phyloP scores from a whole-genome alignment of 1,140 invertebrate species.

The Trichonephila clavata region DNA sequence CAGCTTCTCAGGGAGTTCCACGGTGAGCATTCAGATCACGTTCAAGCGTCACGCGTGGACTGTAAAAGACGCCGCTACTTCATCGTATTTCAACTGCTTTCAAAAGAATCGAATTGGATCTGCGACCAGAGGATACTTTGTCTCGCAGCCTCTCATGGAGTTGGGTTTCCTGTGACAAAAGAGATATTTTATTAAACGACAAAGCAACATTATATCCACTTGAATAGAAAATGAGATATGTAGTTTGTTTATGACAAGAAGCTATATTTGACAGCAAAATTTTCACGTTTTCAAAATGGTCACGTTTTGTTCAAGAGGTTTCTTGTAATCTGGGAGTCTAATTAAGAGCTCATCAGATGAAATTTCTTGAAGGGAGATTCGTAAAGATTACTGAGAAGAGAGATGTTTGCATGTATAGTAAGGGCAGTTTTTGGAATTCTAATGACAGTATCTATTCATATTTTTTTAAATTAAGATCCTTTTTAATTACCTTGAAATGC shows the following conservation, averaged over 20 bases:
- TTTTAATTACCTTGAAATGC: too few species aligned
- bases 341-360: too few species aligned
- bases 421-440: too few species aligned
- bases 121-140: constrained; percentile 24
- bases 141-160: background rate
- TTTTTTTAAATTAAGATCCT: too few species aligned
- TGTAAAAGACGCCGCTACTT: constrained; percentile 53
- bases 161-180: background rate
- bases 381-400: too few species aligned
- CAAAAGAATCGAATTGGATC: background rate
- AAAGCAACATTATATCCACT: background rate
- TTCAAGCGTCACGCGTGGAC: constrained; percentile 49
- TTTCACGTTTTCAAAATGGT: too few species aligned
- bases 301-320: too few species aligned
- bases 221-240: background rate
- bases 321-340: too few species aligned
- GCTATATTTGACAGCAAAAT: too few species aligned
- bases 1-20: constrained; percentile 9
- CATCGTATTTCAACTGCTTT: constrained; percentile 15
- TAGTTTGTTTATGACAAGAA: background rate
- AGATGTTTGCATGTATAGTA: too few species aligned
- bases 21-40: constrained; percentile 54
- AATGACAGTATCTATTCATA: too few species aligned
- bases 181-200: background rate
- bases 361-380: too few species aligned